Percentiles rank a stretch among this genome's conserved stretches.
These are phyloP conservation scores for Strix occidentalis DNA, from an alignment of 2,797 vertebrate genomes.

Conservation along the genomic window DNA sequence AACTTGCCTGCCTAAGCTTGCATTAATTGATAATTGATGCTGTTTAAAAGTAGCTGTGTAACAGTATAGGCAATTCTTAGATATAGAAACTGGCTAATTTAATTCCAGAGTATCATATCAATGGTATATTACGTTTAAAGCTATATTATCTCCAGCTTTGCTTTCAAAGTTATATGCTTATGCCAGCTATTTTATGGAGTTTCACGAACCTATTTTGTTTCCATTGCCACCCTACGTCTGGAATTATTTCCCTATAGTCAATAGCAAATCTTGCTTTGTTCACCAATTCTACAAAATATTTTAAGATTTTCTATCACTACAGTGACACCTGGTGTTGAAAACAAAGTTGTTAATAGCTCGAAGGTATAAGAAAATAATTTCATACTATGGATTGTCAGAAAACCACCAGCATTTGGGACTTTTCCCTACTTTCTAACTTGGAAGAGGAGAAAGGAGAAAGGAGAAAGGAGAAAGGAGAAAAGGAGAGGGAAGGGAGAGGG, in stretches of 20 bases:
- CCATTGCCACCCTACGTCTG: background rate
- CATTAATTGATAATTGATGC: background rate
- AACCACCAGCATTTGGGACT: background rate
- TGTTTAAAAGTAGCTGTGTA: background rate
- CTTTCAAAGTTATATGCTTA: background rate
- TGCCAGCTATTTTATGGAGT: background rate
- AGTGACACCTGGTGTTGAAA: constrained; percentile 69
- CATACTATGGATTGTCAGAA: background rate
- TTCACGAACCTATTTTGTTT: background rate
- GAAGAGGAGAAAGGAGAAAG: background rate
- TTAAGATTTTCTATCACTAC: constrained; percentile 27
- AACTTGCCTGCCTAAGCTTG: background rate
- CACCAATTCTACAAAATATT: background rate
- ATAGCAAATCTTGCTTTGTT: background rate
- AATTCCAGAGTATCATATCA: background rate
- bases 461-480: too few species aligned
- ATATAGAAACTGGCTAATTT: background rate
- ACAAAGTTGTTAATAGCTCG: background rate
- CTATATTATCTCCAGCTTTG: background rate
- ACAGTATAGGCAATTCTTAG: background rate
- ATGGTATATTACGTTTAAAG: background rate
- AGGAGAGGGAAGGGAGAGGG: too few species aligned
- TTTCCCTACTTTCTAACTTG: background rate
- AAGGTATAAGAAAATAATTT: background rate
- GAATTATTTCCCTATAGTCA: background rate